Conservation (phyloP, 1,140 invertebrate genomes). For the Orchestia grillus region DNA sequence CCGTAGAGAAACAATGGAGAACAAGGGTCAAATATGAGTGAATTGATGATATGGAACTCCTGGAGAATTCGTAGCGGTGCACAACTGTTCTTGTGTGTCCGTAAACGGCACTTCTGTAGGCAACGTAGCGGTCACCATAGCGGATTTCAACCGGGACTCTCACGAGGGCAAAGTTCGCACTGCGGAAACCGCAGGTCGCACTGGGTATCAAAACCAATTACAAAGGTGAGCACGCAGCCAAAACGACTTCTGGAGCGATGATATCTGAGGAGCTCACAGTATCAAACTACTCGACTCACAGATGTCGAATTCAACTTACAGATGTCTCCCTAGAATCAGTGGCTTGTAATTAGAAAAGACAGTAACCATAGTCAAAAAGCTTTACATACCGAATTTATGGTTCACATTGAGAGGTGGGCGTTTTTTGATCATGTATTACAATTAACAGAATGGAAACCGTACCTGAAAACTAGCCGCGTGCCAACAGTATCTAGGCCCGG, state of each 20-base stretch:
- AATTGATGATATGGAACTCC: not conserved
- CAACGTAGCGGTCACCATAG: slow-evolving; percentile 42
- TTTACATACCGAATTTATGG: too few relatives aligned
- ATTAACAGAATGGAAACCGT: too few relatives aligned
- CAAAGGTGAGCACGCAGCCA: not conserved
- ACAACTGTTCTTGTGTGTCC: not conserved
- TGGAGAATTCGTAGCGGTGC: not conserved
- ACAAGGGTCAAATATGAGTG: not conserved
- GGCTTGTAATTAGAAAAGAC: too few relatives aligned
- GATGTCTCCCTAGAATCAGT: too few relatives aligned
- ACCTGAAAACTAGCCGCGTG: too few relatives aligned
- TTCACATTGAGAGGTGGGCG: too few relatives aligned
- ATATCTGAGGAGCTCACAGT: too few relatives aligned
- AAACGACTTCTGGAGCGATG: not conserved
- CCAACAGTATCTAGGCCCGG: too few relatives aligned
- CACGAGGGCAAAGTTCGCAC: slow-evolving; percentile 11
- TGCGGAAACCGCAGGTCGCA: not conserved
- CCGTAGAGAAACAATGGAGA: not conserved
- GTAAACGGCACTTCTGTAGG: not conserved
- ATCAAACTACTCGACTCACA: too few relatives aligned
- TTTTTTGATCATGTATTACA: too few relatives aligned
- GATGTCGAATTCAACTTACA: too few relatives aligned
- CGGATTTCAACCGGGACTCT: not conserved
- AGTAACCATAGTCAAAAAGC: too few relatives aligned
- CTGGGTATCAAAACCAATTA: slow-evolving; percentile 24